Percentiles rank a stretch among this genome's conserved stretches.
These are phyloP conservation scores for Melanargia galathea DNA, from an alignment of 2,888 invertebrate genomes.

Conservation along the genomic window DNA sequence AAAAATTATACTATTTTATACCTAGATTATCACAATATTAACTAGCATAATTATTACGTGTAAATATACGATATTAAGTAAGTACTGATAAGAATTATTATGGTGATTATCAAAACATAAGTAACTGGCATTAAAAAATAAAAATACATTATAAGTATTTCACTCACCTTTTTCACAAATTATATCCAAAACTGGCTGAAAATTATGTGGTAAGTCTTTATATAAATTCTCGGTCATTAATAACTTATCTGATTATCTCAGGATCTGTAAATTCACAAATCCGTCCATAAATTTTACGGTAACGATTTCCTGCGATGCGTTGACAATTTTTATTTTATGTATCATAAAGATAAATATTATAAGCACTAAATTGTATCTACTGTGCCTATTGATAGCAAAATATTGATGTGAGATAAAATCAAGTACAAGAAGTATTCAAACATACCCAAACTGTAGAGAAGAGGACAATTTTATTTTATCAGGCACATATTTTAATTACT, in stretches of 20 bases:
- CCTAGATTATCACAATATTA: too few relatives aligned
- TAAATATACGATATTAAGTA: too few relatives aligned
- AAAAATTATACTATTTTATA: slow-evolving; percentile 12
- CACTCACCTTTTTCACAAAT: slow-evolving; percentile 29
- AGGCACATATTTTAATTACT: too few relatives aligned
- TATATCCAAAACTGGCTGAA: neutral
- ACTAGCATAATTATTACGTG: too few relatives aligned
- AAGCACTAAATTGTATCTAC: neutral
- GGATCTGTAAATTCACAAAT: slow-evolving; percentile 29
- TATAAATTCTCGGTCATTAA: slow-evolving; percentile 18
- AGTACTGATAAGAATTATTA: too few relatives aligned
- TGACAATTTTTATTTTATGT: neutral
- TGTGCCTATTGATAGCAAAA: neutral
- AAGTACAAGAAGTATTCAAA: too few relatives aligned
- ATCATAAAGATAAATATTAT: slow-evolving; percentile 12
- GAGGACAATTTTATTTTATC: neutral
- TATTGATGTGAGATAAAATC: neutral
- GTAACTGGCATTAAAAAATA: neutral
- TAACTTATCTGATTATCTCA: slow-evolving; percentile 23
- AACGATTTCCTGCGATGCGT: slow-evolving; percentile 29
- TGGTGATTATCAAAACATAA: too few relatives aligned
- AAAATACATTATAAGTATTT: neutral
- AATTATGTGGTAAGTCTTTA: slow-evolving; percentile 30
- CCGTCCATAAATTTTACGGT: slow-evolving; percentile 28
- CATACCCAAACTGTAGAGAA: slow-evolving; percentile 4